phyloP scores from a whole-genome alignment of 92 coral and sea anemone genomes.

The Zoanthus sociatus region DNA sequence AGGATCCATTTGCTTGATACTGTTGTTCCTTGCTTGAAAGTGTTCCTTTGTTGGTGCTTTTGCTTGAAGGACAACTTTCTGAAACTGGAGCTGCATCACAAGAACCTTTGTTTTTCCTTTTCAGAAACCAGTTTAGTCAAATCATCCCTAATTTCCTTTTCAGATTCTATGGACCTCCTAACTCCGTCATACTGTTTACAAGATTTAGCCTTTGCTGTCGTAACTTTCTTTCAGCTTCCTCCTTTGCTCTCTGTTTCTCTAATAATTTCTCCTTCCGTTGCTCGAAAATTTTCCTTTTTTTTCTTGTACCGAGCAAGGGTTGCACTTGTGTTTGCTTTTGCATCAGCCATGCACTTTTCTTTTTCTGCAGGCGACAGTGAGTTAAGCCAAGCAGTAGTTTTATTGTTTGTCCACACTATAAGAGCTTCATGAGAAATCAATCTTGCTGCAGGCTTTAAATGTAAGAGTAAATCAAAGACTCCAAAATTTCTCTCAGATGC shows the following conservation, averaged over 20 bases:
- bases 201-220: constrained; percentile 43
- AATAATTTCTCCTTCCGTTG: constrained; percentile 49
- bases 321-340: constrained; percentile 18
- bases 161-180: constrained; percentile 52
- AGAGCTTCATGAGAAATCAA: constrained; percentile 60
- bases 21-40: constrained; percentile 59
- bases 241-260: constrained; percentile 53
- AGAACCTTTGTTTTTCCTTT: constrained; percentile 38
- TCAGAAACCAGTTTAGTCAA: constrained; percentile 41
- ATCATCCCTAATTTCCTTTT: constrained; percentile 7
- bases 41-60: constrained; percentile 46
- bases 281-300: constrained; percentile 41
- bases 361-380: constrained; percentile 49
- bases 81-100: too few relatives aligned
- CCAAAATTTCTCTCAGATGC: constrained; percentile 61
- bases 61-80: constrained; percentile 5
- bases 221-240: constrained; percentile 46
- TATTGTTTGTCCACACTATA: constrained; percentile 62
- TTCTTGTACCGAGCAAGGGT: constrained; percentile 34
- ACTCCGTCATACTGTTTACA: constrained; percentile 20
- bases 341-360: constrained; percentile 44
- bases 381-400: constrained; percentile 54
- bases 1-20: constrained; percentile 32
- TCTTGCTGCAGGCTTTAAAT: constrained; percentile 59
- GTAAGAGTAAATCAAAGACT: constrained; percentile 36